These are phyloP conservation scores for Neosilurus hyrtlii DNA, from an alignment of 2,797 vertebrate species.

Conservation along the genomic window DNA sequence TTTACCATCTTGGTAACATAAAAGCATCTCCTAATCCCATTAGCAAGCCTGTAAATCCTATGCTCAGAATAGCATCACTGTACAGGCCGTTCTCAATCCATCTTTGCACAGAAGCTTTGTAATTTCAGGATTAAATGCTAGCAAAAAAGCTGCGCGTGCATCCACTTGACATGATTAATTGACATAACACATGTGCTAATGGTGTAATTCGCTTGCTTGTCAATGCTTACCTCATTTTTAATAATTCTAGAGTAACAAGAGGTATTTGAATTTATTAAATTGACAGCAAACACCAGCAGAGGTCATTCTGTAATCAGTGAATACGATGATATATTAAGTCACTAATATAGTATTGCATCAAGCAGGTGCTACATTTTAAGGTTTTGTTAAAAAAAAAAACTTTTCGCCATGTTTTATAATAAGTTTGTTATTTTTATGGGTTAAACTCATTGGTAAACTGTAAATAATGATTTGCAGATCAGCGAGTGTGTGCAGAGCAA, in stretches of 20 bases:
- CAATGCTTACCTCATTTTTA: slow-evolving; percentile 13
- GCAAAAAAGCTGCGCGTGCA: background rate
- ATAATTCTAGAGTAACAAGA: slow-evolving; percentile 26
- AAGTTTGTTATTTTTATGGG: background rate
- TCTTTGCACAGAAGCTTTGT: background rate
- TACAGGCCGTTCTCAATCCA: background rate
- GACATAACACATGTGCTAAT: slow-evolving; percentile 11
- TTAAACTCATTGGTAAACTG: background rate
- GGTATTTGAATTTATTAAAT: slow-evolving; percentile 26
- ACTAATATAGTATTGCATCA: slow-evolving; percentile 5
- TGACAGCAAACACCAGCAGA: slow-evolving; percentile 18
- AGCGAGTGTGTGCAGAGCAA: background rate
- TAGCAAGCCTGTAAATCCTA: background rate
- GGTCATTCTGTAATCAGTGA: slow-evolving; percentile 4
- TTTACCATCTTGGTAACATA: slow-evolving; percentile 4
- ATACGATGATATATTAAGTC: slow-evolving; percentile 19
- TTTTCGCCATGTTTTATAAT: background rate
- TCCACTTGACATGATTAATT: slow-evolving; percentile 20
- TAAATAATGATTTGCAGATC: slow-evolving; percentile 24
- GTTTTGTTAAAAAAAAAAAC: background rate
- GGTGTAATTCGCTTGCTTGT: slow-evolving; percentile 25
- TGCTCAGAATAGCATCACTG: background rate
- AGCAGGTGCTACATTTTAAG: background rate
- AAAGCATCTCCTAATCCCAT: background rate
- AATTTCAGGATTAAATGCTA: slow-evolving; percentile 1